These are phyloP conservation scores for Philopedon plagiatum DNA, from an alignment of 2,888 invertebrate genomes.

Conservation along the genomic window DNA sequence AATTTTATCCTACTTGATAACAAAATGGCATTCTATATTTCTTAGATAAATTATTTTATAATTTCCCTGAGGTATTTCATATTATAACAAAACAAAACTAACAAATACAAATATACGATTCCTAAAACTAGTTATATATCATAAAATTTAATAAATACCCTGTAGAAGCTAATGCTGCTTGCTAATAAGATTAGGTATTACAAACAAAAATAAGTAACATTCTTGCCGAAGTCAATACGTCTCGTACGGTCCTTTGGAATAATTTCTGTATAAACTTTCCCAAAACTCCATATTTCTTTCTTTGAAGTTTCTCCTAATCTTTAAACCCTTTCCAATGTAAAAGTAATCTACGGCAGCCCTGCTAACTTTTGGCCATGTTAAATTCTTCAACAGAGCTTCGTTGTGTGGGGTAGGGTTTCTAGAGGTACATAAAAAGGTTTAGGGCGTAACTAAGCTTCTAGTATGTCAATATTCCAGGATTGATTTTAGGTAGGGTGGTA, in stretches of 20 bases:
- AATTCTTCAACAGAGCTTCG: conserved; percentile 52
- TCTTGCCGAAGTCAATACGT: conserved; percentile 36
- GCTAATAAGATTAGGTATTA: not conserved
- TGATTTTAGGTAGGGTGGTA: too few relatives aligned
- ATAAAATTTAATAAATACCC: not conserved
- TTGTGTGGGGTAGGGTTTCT: conserved; percentile 54
- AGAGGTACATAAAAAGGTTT: conserved; percentile 54
- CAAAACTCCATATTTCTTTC: conserved; percentile 40
- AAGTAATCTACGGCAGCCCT: conserved; percentile 21
- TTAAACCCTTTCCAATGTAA: conserved; percentile 43
- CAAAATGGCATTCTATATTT: too few relatives aligned
- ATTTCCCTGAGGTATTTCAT: too few relatives aligned
- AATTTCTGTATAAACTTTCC: conserved; percentile 42
- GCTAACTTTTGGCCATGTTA: conserved; percentile 51
- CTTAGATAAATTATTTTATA: too few relatives aligned
- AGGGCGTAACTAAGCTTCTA: too few relatives aligned
- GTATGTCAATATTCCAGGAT: too few relatives aligned
- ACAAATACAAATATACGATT: too few relatives aligned
- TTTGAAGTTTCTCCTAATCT: conserved; percentile 31
- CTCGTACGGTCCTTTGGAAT: conserved; percentile 45
- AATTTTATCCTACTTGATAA: too few relatives aligned
- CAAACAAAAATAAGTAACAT: not conserved
- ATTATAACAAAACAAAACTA: too few relatives aligned
- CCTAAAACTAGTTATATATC: too few relatives aligned
- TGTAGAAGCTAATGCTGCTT: not conserved